Base-by-base conservation (phyloP, 2,797 vertebrate species). In the Orientallactaga sibirica region DNA sequence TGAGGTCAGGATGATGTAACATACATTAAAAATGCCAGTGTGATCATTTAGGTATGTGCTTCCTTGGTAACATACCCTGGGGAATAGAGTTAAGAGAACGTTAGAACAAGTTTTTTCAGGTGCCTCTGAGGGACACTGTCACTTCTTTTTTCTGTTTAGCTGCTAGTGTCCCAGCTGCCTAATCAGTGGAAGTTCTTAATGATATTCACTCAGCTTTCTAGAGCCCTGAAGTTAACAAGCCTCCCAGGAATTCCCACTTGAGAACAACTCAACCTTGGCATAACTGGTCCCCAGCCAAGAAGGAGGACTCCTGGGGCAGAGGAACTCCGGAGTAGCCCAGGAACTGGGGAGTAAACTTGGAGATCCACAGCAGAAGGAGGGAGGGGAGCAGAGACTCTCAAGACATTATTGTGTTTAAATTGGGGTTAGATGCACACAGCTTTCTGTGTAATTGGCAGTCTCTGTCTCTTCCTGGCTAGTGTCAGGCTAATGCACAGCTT, bases 171-270 rank as follows among this genome's bases (percentile, higher is more conserved):
- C 41, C 95, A 88, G 58, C 27, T 86, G 79, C 58, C 82, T 95
- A 94, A 94, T 93, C 86, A 93, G 82, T 68, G n/a, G 10, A 96
- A 83, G 75, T 96, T 97, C 73, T 96, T 97, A 95, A 96, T 88
- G 74, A 94, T 86, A 88, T 43, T 94, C 61, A 33, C 76, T 73
- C 61, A n/a, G 64, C 86, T 76, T 92, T 81, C 91, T 43, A 62
- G 93, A 89, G 81, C 24, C 20, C n/a, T 12, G 74, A 91, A 85
- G 33, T 94, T 97, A 96, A 96, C 86, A 92, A 96, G 91, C 41
- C 96, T 92, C 90, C 20, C 4, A n/a, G 94, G 97, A 90, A 86
- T 93, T 92, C 10, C 92, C 52, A 91, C 24, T 77, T 89, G 74
- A 91, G 83, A 95, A 52, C 58, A 78, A n/a, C 77, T 94, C 84